Percentiles rank a stretch among this genome's conserved stretches.
phyloP scores from a whole-genome alignment of 2,113 vertebrate genomes.

The cattle (Bos taurus) region ARS-UCD2.0 NC_037334.1:51754501-51755000 shows the following conservation, averaged over 20 bases:
- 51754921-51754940: neutral
- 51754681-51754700: neutral
- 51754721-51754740: neutral
- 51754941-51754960: neutral
- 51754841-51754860: neutral
- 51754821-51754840: neutral
- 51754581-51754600: neutral
- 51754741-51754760: neutral
- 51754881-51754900: neutral
- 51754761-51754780: neutral
- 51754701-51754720: neutral
- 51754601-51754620: neutral
- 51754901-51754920: neutral
- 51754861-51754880: neutral
- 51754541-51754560: neutral
- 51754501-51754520: neutral
- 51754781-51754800: neutral
- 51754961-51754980: neutral
- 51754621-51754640: neutral
- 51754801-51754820: neutral
- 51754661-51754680: neutral
- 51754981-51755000: neutral
- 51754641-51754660: neutral
- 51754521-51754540: neutral
- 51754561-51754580: neutral